phyloP scores from a whole-genome alignment of 1,140 invertebrate species.

The Stegodyphus dumicola region DNA sequence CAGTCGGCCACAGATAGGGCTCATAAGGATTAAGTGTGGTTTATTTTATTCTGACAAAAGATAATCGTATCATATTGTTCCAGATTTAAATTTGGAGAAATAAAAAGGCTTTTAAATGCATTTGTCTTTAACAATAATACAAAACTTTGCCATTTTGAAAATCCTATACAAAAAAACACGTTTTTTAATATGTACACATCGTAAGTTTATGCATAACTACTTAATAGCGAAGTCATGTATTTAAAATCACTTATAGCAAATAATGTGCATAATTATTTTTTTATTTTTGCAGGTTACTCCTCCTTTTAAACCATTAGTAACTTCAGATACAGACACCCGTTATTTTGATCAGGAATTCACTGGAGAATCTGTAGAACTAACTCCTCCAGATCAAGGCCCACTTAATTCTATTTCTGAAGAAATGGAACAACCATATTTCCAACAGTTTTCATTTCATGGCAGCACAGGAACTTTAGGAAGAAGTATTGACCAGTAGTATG shows the following conservation, averaged over 20 bases:
- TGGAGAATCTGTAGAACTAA: conserved; percentile 95
- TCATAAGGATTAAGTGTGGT: too few species aligned
- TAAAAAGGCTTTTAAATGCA: too few species aligned
- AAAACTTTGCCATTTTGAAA: too few species aligned
- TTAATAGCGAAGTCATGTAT: too few species aligned
- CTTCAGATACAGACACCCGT: conserved; percentile 94
- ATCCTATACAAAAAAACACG: too few species aligned
- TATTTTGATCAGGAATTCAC: conserved; percentile 99
- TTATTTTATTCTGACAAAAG: too few species aligned
- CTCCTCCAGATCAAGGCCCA: conserved; percentile 70
- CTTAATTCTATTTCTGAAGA: conserved; percentile 79
- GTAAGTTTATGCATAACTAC: too few species aligned
- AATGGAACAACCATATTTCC: conserved; percentile 77
- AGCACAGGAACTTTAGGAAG: conserved; percentile 61
- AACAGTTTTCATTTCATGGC: conserved; percentile 81
- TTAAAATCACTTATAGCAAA: neutral
- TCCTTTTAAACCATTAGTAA: conserved; percentile 96
- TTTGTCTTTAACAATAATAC: too few species aligned
- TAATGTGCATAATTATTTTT: neutral
- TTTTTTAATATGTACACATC: too few species aligned
- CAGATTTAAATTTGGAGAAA: too few species aligned
- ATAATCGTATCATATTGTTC: too few species aligned
- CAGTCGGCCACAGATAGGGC: too few species aligned
- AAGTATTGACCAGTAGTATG: conserved; percentile 55
- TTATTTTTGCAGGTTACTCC: conserved; percentile 76